phyloP scores from a whole-genome alignment of 2,888 invertebrate species.

The Tiphia femorata region DNA sequence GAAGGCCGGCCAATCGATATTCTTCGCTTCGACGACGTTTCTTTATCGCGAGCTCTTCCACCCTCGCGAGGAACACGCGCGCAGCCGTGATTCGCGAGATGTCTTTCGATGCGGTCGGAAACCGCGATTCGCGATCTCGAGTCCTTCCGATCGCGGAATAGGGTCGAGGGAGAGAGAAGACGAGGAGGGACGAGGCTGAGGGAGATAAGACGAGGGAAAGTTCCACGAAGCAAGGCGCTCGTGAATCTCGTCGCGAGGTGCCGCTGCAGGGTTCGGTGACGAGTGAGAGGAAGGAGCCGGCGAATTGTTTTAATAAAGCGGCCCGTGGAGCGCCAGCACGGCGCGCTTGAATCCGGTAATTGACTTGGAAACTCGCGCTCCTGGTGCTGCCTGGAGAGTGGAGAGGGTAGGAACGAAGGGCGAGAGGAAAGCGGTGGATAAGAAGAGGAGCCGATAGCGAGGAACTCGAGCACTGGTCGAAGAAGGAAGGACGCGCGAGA shows the following conservation, averaged over 20 bases:
- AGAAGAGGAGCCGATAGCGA: slow-evolving; percentile 8
- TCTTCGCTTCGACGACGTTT: too few species aligned
- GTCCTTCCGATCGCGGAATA: too few species aligned
- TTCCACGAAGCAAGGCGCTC: neutral
- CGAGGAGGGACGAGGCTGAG: neutral
- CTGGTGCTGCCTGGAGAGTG: slow-evolving; percentile 12
- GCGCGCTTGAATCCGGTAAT: slow-evolving; percentile 59
- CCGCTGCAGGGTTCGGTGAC: too few species aligned
- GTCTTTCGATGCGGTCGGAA: neutral
- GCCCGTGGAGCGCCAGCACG: slow-evolving; percentile 47
- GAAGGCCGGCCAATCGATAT: too few species aligned
- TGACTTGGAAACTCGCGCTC: slow-evolving; percentile 58
- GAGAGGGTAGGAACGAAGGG: slow-evolving; percentile 2
- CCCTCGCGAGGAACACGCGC: too few species aligned
- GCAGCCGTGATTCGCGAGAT: neutral
- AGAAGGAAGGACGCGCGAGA: slow-evolving; percentile 28
- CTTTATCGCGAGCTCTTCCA: too few species aligned
- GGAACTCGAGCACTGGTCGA: slow-evolving; percentile 3
- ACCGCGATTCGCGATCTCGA: too few species aligned
- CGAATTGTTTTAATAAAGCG: slow-evolving; percentile 61
- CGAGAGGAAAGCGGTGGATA: neutral
- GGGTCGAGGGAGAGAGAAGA: neutral
- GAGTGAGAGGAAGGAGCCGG: slow-evolving; percentile 26
- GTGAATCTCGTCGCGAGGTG: neutral
- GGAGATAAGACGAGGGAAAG: too few species aligned